Base-by-base conservation (phyloP, 2,113 vertebrate species). In the Thamnophis sirtalis region DNA sequence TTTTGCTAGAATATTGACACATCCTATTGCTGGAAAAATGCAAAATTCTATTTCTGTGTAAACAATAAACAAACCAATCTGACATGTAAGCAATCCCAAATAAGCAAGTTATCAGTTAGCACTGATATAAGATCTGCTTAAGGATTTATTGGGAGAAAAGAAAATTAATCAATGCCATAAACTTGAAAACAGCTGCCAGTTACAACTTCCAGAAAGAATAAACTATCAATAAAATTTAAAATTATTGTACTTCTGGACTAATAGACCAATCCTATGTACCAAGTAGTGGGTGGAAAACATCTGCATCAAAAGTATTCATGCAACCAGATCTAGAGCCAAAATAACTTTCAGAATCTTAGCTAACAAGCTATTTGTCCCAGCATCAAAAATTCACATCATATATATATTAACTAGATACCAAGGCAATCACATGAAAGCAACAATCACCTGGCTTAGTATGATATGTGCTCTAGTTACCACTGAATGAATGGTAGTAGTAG, bases 1-100 rank as follows among this genome's bases (percentile, higher is more conserved):
- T 93, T 92, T 92, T 92, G 17, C 26, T 90, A 49, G 53, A 94
- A 26, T 90, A 94, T 48, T 86, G 88, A 90, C 94, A 94, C 92
- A 55, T 58, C 51, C 21, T 15, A 15, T 91, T 89, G 60, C 22
- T 56, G 86, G 54, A 55, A 88, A 93, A 68, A 89, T 94, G 88
- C 84, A 0, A 21, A 89, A 86, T 92, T 87, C 91, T 26, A 49
- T 90, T 93, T 84, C 91, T 73, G 84, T 15, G 24, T 63, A 92
- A 91, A 89, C 87, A 0, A 92, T 22, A 92, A 95, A 93, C 24
- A 17, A 91, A 84, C 55, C 92, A 80, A 80, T 80, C 43, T 80
- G 33, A 43, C 17, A 80, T 43, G 17, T 43, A 80, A 80, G 86
- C 92, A 94, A 43, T 84, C 92, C 68, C 26, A 91, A 93, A 92